phyloP scores from a whole-genome alignment of 1,140 invertebrate genomes.

The Sarcophaga bullata region DNA sequence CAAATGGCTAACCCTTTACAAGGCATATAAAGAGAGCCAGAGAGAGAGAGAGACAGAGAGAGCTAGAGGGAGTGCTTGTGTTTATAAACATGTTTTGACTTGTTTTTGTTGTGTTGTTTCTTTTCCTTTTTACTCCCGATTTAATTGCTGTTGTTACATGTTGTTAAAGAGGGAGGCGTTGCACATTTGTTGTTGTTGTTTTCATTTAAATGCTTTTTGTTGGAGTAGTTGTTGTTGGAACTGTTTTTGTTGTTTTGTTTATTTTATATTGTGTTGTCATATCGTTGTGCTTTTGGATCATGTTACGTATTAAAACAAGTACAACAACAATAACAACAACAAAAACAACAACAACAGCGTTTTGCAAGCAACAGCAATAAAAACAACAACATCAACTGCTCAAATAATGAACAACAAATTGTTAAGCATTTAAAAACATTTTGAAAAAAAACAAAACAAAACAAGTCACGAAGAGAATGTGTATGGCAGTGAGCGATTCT shows the following conservation, averaged over 20 bases:
- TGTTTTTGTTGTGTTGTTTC: too few species aligned
- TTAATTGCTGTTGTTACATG: conserved; percentile 39
- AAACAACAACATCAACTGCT: neutral
- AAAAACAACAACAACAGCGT: too few species aligned
- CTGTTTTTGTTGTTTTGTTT: neutral
- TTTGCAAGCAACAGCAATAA: neutral
- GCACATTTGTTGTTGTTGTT: neutral
- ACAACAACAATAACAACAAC: conserved; percentile 10
- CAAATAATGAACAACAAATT: neutral
- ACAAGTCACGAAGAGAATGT: too few species aligned
- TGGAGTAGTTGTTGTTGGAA: neutral
- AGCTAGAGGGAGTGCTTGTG: too few species aligned
- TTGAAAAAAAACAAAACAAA: too few species aligned
- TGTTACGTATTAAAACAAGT: too few species aligned
- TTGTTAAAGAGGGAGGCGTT: neutral
- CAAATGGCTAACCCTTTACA: too few species aligned
- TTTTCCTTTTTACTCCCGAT: neutral
- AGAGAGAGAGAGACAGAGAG: too few species aligned
- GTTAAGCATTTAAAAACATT: too few species aligned
- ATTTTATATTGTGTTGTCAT: neutral
- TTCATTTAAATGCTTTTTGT: neutral
- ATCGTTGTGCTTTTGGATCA: neutral
- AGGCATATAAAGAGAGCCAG: too few species aligned
- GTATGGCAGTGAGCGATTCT: too few species aligned
- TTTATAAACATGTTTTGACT: too few species aligned